Conservation (phyloP, 2,113 vertebrate genomes). For the Microcebus tavaratra region DNA sequence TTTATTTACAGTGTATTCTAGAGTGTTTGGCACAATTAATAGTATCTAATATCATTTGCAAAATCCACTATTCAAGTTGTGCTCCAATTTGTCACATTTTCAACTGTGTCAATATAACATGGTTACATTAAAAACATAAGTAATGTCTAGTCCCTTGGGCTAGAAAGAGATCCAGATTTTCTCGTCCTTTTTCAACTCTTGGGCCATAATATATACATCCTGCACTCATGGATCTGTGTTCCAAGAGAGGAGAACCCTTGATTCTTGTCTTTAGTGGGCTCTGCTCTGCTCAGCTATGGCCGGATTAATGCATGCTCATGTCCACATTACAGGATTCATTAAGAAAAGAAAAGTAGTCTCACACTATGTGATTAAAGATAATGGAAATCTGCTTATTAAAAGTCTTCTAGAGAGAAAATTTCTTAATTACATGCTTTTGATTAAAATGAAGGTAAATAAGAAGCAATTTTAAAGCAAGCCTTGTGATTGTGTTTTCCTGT, state of each 20-base stretch:
- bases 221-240: neutral
- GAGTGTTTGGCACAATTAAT: neutral
- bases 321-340: conserved; percentile 39
- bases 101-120: neutral
- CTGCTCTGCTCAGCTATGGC: no score
- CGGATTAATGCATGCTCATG: conserved; percentile 26
- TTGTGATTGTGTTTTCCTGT: conserved; percentile 43
- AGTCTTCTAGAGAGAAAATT: conserved; percentile 52
- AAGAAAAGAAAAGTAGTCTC: conserved; percentile 54
- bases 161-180: neutral
- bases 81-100: conserved; percentile 15
- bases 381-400: conserved; percentile 69
- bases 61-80: conserved; percentile 16
- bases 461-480: conserved; percentile 29
- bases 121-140: conserved; percentile 5
- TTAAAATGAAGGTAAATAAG: conserved; percentile 62
- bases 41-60: neutral
- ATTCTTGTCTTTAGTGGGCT: neutral
- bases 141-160: neutral
- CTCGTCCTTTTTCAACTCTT: conserved; percentile 37
- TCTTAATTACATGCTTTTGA: conserved; percentile 66
- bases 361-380: conserved; percentile 55
- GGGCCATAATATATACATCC: neutral
- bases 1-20: neutral
- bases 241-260: neutral